These are phyloP conservation scores for Hypomecis punctinalis DNA, from an alignment of 2,888 invertebrate genomes.

Conservation along the genomic window DNA sequence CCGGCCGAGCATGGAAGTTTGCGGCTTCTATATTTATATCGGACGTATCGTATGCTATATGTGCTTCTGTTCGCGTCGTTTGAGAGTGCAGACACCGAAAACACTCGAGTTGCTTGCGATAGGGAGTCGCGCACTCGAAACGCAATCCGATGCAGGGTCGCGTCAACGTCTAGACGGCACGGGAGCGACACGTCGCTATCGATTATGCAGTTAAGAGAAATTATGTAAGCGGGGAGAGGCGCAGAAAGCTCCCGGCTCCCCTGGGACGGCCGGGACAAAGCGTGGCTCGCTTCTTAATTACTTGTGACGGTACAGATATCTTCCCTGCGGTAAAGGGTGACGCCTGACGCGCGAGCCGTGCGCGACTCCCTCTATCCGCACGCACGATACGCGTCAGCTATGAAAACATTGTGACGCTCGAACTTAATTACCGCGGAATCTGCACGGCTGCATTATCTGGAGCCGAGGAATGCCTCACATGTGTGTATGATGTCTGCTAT, in stretches of 20 bases:
- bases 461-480: constrained; percentile 38
- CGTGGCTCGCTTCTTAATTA: constrained; percentile 78
- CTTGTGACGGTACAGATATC: constrained; percentile 74
- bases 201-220: constrained; percentile 80
- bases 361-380: constrained; percentile 37
- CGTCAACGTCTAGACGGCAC: constrained; percentile 70
- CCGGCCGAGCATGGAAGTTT: constrained; percentile 56
- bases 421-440: constrained; percentile 61
- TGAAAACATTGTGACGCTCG: constrained; percentile 67
- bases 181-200: constrained; percentile 72
- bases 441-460: constrained; percentile 50
- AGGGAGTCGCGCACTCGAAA: constrained; percentile 51
- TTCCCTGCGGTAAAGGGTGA: constrained; percentile 67
- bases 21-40: constrained; percentile 32
- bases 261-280: constrained; percentile 58
- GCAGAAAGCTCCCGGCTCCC: constrained; percentile 59
- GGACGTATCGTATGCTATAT: constrained; percentile 16
- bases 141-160: constrained; percentile 60
- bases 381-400: constrained; percentile 50
- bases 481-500: constrained; percentile 33
- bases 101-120: constrained; percentile 49
- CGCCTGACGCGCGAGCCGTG: constrained; percentile 51
- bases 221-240: constrained; percentile 74
- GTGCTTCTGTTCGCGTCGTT: constrained; percentile 36
- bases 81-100: constrained; percentile 53